Conservation (phyloP, 2,888 invertebrate species). For the Sipha maydis region DNA sequence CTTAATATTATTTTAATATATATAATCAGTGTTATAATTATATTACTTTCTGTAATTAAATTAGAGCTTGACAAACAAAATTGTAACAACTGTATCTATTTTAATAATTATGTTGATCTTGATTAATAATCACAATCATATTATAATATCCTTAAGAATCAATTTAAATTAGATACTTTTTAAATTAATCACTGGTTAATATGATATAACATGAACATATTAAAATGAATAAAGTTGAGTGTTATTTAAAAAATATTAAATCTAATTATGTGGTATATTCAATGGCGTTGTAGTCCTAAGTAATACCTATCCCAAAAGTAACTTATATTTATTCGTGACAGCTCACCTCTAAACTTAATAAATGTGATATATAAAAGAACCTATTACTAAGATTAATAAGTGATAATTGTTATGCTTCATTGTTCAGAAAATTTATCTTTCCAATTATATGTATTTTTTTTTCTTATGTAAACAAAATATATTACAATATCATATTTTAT, state of each 20-base stretch:
- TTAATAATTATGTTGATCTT: conserved; percentile 34
- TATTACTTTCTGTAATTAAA: background rate
- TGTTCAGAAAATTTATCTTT: too few relatives aligned
- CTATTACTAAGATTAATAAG: too few relatives aligned
- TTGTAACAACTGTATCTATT: conserved; percentile 37
- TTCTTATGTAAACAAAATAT: background rate
- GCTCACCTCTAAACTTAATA: too few relatives aligned
- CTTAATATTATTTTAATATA: conserved; percentile 25
- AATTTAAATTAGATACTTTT: background rate
- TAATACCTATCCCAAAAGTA: too few relatives aligned
- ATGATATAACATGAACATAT: background rate
- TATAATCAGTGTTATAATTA: background rate
- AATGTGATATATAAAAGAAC: too few relatives aligned
- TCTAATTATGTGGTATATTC: background rate
- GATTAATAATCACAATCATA: background rate
- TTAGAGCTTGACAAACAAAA: conserved; percentile 31
- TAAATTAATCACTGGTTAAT: background rate
- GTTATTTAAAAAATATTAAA: background rate
- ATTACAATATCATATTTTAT: background rate
- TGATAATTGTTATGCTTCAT: too few relatives aligned
- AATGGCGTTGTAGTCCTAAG: background rate
- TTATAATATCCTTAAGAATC: conserved; percentile 1
- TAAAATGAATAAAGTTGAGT: conserved; percentile 10
- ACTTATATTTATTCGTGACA: too few relatives aligned
- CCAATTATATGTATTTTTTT: too few relatives aligned